Percentiles rank a stretch among this genome's conserved stretches.
These are phyloP conservation scores for Camponotus vicinus DNA, from an alignment of 1,140 invertebrate species.

Conservation along the genomic window DNA sequence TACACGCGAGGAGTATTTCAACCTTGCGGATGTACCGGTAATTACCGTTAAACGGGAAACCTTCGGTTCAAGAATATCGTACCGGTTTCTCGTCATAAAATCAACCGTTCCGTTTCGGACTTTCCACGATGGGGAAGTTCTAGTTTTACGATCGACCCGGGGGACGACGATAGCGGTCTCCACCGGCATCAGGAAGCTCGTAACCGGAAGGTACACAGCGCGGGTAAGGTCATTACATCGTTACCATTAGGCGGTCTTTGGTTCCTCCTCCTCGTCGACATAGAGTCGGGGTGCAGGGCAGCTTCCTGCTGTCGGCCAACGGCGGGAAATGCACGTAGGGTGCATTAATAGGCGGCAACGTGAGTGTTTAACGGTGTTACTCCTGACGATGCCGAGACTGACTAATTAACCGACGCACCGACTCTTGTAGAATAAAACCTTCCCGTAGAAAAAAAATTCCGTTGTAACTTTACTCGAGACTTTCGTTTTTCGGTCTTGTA, in stretches of 20 bases:
- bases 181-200: conserved; percentile 66
- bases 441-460: not conserved
- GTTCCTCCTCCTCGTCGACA: conserved; percentile 15
- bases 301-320: conserved; percentile 75
- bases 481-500: not conserved
- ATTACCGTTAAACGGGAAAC: conserved; percentile 41
- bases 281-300: conserved; percentile 62
- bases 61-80: not conserved
- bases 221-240: conserved; percentile 77
- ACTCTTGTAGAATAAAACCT: conserved; percentile 51
- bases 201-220: conserved; percentile 63
- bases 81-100: conserved; percentile 57
- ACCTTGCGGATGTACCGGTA: not conserved
- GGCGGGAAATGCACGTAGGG: conserved; percentile 75
- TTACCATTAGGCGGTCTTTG: conserved; percentile 72
- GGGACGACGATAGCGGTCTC: conserved; percentile 21
- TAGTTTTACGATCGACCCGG: conserved; percentile 66
- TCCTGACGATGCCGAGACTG: conserved; percentile 53
- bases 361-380: conserved; percentile 79
- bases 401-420: conserved; percentile 73
- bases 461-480: not conserved
- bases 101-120: too few relatives aligned
- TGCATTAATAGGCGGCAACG: conserved; percentile 74
- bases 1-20: not conserved
- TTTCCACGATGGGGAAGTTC: conserved; percentile 31